Evolutionary conservation across 2,113 vertebrate genomes (phyloP).

Genomic region (Anguilla japonica): DNA sequence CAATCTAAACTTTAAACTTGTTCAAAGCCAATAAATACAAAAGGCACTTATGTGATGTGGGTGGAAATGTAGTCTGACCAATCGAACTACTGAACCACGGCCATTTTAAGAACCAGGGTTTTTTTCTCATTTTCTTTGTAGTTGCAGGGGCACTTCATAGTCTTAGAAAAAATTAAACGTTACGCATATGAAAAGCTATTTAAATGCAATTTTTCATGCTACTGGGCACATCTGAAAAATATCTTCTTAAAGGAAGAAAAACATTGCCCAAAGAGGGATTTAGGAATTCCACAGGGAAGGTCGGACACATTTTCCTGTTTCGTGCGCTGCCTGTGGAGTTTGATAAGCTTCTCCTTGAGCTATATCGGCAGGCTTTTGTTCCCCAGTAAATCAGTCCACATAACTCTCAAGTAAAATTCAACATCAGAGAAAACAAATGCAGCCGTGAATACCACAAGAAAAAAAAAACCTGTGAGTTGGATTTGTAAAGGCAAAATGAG

Average conservation of each 20-base stretch:
- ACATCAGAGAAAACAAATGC: neutral
- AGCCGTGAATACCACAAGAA: neutral
- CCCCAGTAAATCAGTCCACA: constrained; percentile 16
- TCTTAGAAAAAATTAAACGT: too few relatives aligned
- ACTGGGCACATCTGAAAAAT: constrained; percentile 24
- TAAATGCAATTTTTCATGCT: constrained; percentile 15
- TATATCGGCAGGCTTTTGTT: constrained; percentile 19
- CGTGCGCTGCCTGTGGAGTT: constrained; percentile 36
- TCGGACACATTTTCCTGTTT: constrained; percentile 40
- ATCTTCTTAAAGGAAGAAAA: constrained; percentile 23
- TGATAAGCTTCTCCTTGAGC: constrained; percentile 40
- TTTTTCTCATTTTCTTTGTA: neutral
- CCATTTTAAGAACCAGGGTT: neutral
- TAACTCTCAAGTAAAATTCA: neutral
- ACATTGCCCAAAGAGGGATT: constrained; percentile 36
- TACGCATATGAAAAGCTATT: neutral
- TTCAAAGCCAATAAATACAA: neutral
- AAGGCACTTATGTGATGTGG: neutral
- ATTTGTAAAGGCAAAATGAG: neutral
- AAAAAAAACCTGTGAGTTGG: neutral
- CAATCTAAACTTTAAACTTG: neutral
- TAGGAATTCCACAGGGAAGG: constrained; percentile 29
- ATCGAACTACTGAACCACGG: neutral
- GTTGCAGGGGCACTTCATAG: neutral
- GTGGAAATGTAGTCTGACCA: neutral